Base-by-base conservation (phyloP, 2,888 invertebrate species). In the Meteorus colon region DNA sequence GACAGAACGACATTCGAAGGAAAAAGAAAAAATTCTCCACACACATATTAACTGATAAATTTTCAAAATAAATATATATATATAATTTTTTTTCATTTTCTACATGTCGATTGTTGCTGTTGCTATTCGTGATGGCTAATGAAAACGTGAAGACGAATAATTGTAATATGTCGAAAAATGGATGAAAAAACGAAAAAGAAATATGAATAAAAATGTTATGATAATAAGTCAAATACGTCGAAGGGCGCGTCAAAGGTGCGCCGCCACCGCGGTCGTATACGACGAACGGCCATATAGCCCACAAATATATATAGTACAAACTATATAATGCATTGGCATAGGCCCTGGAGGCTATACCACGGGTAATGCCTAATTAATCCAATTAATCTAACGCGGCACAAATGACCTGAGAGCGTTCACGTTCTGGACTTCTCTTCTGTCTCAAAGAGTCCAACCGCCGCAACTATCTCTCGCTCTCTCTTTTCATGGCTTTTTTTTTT, bases 281-380 rank as follows among this genome's bases (percentile, higher is more conserved):
- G 55, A 55, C 48, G n/a, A 48, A n/a, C 4, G 48, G 0, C n/a
- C 48, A 48, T 48, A 48, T 48, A 48, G n/a, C 48, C n/a, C 48
- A 48, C 48, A 41, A 69, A 51, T 65, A 71, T 62, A 71, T 41
- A 31, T 55, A 78, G 80, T 77, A 79, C 75, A 81, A 74, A 78
- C 72, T 78, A 81, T 83, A 84, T 88, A 88, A 88, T 89, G 88
- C 88, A 87, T 81, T 85, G 83, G 81, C 83, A 82, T 84, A 84
- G 85, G 86, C 87, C 85, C 84, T 84, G 69, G 34, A 70, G 86
- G 89, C 84, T 83, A 81, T 85, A 82, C 55, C 55, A 55, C 10
- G 84, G 84, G 85, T 89, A 88, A 89, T 89, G 86, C 86, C 89
- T 89, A 89, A 89, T 89, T 89, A 89, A 89, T 89, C 89, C 87